Base-by-base conservation (phyloP, 2,113 vertebrate species). In the Proteles cristata region DNA sequence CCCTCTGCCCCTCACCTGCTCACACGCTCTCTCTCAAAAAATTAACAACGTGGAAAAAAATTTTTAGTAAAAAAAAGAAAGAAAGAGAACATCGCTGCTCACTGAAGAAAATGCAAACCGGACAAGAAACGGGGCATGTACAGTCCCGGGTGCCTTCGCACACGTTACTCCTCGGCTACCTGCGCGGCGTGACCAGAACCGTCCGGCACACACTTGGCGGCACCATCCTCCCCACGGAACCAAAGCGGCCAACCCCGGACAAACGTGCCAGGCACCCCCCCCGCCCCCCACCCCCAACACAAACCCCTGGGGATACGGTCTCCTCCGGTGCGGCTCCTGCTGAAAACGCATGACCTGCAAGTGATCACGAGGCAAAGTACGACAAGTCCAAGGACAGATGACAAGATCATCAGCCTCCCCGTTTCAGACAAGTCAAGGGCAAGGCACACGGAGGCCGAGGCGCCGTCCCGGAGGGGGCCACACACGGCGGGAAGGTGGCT, bases 301-400 rank as follows among this genome's bases (percentile, higher is more conserved):
- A 39, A 39, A 39, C 3, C 39, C 39, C 39, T 39, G 2, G 14
- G 19, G 53, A 45, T 39, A 39, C 1, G 1, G 1, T 2, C 1
- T 39, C 33, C 69, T 45, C 25, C 89, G 14, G 6, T 4, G 25
- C 28, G 5, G 23, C 23, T 50, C n/a, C 39, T 25, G 33, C 39
- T 35, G 12, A 19, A 83, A 39, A 15, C 0, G 33, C 39, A 58
- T 21, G 45, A 21, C 66, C 25, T 31, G 4, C 33, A 53, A 16
- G 31, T 2, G 14, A 23, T 14, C 7, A 31, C 11, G 23, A 39
- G 11, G 16, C 17, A 31, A 43, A 15, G 3, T 1, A n/a, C 90
- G 17, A 73, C n/a, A 84, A 55, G 74, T 33, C 31, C 33, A 79
- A 85, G 43, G 43, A 79, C 2, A 12, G 4, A 7, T 10, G 33